These are phyloP conservation scores for Drosophila kanapiae DNA, from an alignment of 1,140 invertebrate genomes.

Conservation along the genomic window DNA sequence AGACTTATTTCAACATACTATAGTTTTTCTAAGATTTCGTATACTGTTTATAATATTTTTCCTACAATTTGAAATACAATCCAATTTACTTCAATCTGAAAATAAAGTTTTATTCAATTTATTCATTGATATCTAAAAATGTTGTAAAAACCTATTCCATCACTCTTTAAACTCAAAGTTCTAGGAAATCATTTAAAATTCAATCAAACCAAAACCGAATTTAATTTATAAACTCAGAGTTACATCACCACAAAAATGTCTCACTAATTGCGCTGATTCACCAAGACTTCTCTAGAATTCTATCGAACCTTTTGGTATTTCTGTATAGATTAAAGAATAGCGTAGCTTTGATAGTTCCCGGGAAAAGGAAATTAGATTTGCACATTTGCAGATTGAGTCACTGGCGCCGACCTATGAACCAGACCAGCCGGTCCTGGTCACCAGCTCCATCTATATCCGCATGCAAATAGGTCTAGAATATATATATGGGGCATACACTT, in stretches of 20 bases:
- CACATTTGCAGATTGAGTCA: constrained; percentile 43
- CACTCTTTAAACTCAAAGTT: background rate
- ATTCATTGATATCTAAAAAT: background rate
- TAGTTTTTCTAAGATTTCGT: no score
- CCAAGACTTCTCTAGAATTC: constrained; percentile 14
- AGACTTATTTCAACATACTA: no score
- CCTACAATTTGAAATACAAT: no score
- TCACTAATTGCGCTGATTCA: constrained; percentile 21
- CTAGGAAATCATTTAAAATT: background rate
- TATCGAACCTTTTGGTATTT: constrained; percentile 8
- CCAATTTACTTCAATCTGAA: no score
- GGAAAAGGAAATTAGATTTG: constrained; percentile 29
- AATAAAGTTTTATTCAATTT: background rate
- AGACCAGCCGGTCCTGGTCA: constrained; percentile 1
- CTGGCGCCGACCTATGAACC: constrained; percentile 42
- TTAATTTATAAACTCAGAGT: background rate
- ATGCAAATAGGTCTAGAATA: constrained; percentile 16
- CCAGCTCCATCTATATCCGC: background rate
- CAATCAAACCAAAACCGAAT: background rate
- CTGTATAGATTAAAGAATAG: constrained; percentile 14
- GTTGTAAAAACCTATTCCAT: background rate
- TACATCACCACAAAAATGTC: constrained; percentile 8
- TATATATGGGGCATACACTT: constrained; percentile 9
- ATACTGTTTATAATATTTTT: no score
- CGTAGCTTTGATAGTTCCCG: constrained; percentile 28